phyloP scores from a whole-genome alignment of 2,113 vertebrate genomes.

The Lathamus discolor region DNA sequence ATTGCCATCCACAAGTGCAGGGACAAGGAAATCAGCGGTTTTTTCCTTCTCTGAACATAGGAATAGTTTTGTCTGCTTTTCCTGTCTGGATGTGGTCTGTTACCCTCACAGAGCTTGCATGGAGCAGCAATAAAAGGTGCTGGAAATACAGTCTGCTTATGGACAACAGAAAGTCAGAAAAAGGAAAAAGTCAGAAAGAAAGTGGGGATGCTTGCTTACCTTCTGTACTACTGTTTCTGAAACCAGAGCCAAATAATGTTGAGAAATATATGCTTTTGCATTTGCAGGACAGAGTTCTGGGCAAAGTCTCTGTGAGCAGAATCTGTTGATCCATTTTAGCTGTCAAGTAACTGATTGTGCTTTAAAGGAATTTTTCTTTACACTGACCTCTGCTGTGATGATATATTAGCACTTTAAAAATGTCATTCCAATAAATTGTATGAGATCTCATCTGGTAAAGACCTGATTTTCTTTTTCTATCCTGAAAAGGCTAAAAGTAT shows the following conservation, averaged over 20 bases:
- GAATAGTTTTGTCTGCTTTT: not conserved
- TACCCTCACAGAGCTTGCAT: not conserved
- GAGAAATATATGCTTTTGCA: not conserved
- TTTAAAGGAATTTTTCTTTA: not conserved
- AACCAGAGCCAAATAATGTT: not conserved
- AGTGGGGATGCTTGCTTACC: not conserved
- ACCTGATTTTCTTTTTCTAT: not conserved
- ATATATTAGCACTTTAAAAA: not conserved
- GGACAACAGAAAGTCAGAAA: not conserved
- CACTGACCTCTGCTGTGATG: not conserved
- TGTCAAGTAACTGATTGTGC: not conserved
- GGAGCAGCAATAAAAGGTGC: not conserved
- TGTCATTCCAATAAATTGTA: not conserved
- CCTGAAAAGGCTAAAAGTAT: not conserved
- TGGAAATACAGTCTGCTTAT: not conserved
- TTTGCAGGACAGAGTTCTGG: not conserved
- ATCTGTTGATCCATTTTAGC: not conserved
- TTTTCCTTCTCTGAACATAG: not conserved
- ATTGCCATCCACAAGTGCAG: not conserved
- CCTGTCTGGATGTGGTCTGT: not conserved
- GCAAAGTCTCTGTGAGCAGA: not conserved
- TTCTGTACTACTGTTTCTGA: not conserved
- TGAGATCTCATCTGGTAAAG: not conserved
- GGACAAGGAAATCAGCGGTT: not conserved
- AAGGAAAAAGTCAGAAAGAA: not conserved